Percentiles rank a stretch among this genome's conserved stretches.
Evolutionary conservation across 2,888 invertebrate genomes (phyloP).

Genomic region (Morinoia aosen): DNA sequence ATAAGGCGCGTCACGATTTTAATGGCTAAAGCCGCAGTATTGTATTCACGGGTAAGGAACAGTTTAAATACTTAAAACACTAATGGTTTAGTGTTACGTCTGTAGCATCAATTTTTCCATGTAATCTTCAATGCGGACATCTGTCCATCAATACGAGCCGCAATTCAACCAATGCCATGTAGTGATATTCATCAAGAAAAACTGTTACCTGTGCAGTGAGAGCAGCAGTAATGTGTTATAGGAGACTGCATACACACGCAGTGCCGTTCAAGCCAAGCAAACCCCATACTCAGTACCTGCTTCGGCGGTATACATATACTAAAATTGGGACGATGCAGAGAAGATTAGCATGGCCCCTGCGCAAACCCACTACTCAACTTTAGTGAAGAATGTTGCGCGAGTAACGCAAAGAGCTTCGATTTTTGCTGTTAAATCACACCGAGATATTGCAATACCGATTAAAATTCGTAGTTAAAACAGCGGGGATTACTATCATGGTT

Average conservation of each 20-base stretch:
- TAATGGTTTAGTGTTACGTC: background rate
- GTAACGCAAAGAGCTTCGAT: too few relatives aligned
- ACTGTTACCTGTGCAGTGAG: background rate
- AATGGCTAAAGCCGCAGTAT: background rate
- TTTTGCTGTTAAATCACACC: too few relatives aligned
- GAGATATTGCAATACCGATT: too few relatives aligned
- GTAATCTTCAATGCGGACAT: background rate
- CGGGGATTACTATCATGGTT: too few relatives aligned
- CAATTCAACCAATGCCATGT: too few relatives aligned
- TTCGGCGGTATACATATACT: conserved; percentile 59
- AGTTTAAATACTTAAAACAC: background rate
- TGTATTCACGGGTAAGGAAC: background rate
- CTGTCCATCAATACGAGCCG: too few relatives aligned
- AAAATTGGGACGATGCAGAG: conserved; percentile 59
- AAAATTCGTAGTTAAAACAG: too few relatives aligned
- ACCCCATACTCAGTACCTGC: too few relatives aligned
- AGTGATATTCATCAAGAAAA: background rate
- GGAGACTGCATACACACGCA: background rate
- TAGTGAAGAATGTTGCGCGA: too few relatives aligned
- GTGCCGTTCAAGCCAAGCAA: too few relatives aligned
- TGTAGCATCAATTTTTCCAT: background rate
- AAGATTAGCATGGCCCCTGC: conserved; percentile 58
- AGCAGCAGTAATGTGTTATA: background rate
- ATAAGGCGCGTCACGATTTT: background rate
- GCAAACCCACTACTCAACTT: too few relatives aligned